phyloP scores from a whole-genome alignment of 2,888 invertebrate genomes.

The Cantharis flavilabris region DNA sequence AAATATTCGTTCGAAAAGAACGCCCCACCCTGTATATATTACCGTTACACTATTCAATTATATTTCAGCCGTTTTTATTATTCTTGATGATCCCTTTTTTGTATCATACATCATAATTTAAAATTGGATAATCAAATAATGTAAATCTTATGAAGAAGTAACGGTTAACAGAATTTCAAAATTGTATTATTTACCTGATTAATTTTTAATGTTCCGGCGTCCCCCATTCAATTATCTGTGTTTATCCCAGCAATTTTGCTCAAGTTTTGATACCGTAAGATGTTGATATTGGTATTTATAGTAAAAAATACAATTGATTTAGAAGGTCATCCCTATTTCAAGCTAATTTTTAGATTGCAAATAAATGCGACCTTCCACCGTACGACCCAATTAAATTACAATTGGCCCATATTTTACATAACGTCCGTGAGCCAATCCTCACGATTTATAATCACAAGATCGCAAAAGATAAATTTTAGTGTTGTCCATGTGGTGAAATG shows the following conservation, averaged over 20 bases:
- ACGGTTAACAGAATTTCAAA: neutral
- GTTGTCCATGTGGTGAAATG: neutral
- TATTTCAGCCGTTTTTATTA: neutral
- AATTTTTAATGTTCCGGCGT: neutral
- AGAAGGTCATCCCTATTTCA: neutral
- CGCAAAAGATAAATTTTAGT: neutral
- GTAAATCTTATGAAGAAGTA: neutral
- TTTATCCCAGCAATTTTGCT: neutral
- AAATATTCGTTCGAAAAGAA: neutral
- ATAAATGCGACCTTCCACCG: neutral
- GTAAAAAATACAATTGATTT: neutral
- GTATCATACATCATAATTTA: neutral
- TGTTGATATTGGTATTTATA: neutral
- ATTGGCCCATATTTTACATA: neutral
- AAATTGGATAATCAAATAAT: neutral
- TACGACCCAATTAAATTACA: neutral
- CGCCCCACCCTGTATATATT: neutral
- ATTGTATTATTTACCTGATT: neutral
- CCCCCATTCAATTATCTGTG: neutral
- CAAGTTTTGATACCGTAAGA: neutral
- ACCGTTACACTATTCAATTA: neutral
- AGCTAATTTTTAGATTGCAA: neutral
- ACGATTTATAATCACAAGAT: neutral
- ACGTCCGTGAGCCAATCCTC: neutral
- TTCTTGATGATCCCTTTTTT: neutral